These are phyloP conservation scores for Microplitis demolitor DNA, from an alignment of 1,140 invertebrate species.

Conservation along the genomic window DNA sequence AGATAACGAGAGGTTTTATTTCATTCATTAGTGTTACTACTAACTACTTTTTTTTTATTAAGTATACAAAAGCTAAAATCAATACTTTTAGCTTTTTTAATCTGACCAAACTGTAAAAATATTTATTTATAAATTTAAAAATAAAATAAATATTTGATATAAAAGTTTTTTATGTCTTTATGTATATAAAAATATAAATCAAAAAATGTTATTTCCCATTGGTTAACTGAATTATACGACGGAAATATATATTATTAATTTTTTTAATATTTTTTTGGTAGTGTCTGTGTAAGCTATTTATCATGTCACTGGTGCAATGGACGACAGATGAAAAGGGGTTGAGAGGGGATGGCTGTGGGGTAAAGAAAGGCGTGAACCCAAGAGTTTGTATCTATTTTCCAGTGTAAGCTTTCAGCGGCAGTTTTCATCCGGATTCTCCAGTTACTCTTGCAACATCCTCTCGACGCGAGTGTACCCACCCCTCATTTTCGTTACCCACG, in stretches of 20 bases:
- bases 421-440: constrained; percentile 15
- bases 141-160: too few relatives aligned
- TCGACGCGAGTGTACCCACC: background rate
- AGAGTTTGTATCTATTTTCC: constrained; percentile 31
- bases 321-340: background rate
- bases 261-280: background rate
- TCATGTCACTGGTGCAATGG: constrained; percentile 1
- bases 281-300: background rate
- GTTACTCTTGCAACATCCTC: background rate
- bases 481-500: constrained; percentile 23
- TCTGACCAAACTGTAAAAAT: too few relatives aligned
- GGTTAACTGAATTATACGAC: background rate
- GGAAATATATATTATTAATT: background rate
- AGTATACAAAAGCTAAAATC: too few relatives aligned
- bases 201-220: background rate
- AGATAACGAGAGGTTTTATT: too few relatives aligned
- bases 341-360: background rate
- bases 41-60: too few relatives aligned
- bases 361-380: background rate
- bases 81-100: too few relatives aligned
- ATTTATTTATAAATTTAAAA: too few relatives aligned
- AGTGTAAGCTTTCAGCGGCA: constrained; percentile 28
- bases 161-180: background rate
- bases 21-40: too few relatives aligned
- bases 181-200: background rate